Evolutionary conservation across 23 tunicate genomes (phyloP), one percentile per base, ranked within the genome.

Genomic region (Phallusia fumigata): DNA sequence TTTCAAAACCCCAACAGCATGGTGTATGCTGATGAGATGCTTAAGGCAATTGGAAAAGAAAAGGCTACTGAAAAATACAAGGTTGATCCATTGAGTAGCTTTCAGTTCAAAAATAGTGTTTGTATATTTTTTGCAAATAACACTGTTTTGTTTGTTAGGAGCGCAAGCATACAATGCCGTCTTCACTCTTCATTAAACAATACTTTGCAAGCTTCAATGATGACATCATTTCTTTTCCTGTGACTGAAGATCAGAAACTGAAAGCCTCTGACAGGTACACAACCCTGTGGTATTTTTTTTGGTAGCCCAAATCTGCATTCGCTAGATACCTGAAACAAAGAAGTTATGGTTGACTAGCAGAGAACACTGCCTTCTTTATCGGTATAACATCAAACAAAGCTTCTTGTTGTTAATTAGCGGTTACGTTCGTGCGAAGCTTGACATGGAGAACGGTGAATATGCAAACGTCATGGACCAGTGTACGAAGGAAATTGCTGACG

Each of bases 1-100:
- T 94, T 94, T 65, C 90, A 94, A 40, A 94, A 89, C 65, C 65
- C 86, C 22, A 77, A 80, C 75, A 94, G 82, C 65, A 94, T 94
- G 98, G 50, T 89, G 85, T 94, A 74, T 83, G 98, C 98, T 0
- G 98, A 94, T 89, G 36, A 47, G 15, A 82, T 94, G 82, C 75
- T 94, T 80, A 94, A 94, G 49, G 78, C 89, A 76, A 79, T 94
- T 53, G 98, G 98, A 19, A 86, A 86, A 69, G 94, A 86, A 65
- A 89, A 85, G 77, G 93, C 98, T 8, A 35, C 82, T 18, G 87
- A 85, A 73, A 84, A 81, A 74, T 93, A 77, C 84, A 93, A 84
- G 87, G 98, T 93, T 31, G 18, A n/a, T n/a, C n/a, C n/a, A n/a
- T 45, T 28, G 19, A 21, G 47, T 40, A 40, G 47, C 10, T 40